Percentiles rank a stretch among this genome's conserved stretches.
Evolutionary conservation across 2,113 vertebrate genomes (phyloP).

Genomic region (Promerops cafer): DNA sequence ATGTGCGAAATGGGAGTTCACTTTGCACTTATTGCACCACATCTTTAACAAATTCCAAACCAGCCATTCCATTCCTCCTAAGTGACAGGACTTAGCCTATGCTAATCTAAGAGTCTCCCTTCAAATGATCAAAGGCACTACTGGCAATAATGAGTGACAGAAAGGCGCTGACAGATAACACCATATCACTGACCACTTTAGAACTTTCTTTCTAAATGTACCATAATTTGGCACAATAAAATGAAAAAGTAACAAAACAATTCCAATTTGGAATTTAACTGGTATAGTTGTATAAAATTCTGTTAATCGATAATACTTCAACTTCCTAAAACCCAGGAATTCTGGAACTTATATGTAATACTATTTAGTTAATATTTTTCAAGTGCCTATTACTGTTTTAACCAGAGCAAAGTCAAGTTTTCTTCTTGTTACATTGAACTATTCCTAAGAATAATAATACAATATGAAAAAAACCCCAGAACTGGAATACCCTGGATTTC

Average conservation of each 20-base stretch:
- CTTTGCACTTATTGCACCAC: conserved; percentile 85
- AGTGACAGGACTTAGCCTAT: conserved; percentile 23
- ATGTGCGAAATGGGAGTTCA: conserved; percentile 68
- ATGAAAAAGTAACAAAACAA: conserved; percentile 93
- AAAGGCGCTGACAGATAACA: conserved; percentile 72
- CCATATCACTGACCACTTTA: conserved; percentile 68
- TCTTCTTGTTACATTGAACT: conserved; percentile 94
- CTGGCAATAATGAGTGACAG: conserved; percentile 87
- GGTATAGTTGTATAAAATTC: conserved; percentile 94
- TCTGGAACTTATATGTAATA: conserved; percentile 86
- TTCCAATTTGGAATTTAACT: conserved; percentile 99
- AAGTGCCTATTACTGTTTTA: conserved; percentile 88
- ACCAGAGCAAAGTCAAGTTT: conserved; percentile 96
- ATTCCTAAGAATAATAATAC: conserved; percentile 99
- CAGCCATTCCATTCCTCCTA: conserved; percentile 5
- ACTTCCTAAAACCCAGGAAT: conserved; percentile 81
- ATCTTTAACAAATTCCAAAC: conserved; percentile 65
- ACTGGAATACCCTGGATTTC: conserved; percentile 96
- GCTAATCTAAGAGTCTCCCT: conserved; percentile 84
- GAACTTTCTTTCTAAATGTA: conserved; percentile 81
- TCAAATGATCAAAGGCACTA: conserved; percentile 96
- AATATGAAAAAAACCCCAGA: conserved; percentile 94
- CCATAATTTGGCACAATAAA: conserved; percentile 97
- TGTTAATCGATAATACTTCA: conserved; percentile 87
- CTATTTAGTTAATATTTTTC: conserved; percentile 74